A percentile compares a stretch with the other conserved stretches of the same genome.
Conservation (phyloP, 2,797 vertebrate genomes). For the Pseudomugil tenellus region DNA sequence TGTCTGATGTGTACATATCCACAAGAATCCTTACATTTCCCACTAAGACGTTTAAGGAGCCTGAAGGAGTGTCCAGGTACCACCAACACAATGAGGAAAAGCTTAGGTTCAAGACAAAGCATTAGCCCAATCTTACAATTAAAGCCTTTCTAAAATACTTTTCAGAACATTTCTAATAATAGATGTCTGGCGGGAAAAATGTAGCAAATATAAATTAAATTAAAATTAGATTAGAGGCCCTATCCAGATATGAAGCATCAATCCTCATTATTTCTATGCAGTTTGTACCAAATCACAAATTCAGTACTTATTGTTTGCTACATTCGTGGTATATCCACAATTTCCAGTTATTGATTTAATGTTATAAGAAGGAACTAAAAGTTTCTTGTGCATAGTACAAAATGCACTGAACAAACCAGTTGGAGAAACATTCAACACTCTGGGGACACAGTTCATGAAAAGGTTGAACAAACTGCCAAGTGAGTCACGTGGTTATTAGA, state of each 20-base stretch:
- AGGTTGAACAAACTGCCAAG: slow-evolving; percentile 5
- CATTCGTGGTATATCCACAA: neutral
- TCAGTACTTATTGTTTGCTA: neutral
- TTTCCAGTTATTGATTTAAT: neutral
- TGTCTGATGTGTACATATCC: slow-evolving; percentile 3
- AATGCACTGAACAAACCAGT: neutral
- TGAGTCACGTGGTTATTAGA: neutral
- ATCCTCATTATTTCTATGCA: neutral
- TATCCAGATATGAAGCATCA: neutral
- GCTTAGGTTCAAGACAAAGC: neutral
- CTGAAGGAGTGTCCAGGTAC: neutral
- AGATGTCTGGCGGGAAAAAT: neutral
- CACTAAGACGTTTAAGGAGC: neutral
- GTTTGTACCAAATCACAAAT: neutral
- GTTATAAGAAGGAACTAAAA: neutral
- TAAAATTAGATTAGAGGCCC: neutral
- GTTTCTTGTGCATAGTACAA: neutral
- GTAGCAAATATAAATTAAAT: too few relatives aligned
- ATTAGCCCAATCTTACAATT: neutral
- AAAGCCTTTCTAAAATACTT: neutral
- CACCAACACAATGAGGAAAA: neutral
- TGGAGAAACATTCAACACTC: neutral
- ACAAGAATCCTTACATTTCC: neutral
- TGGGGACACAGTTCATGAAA: neutral
- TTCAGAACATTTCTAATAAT: neutral